Evolutionary conservation across 2,888 invertebrate species (phyloP).

Genomic region (Cosmopolites sordidus): DNA sequence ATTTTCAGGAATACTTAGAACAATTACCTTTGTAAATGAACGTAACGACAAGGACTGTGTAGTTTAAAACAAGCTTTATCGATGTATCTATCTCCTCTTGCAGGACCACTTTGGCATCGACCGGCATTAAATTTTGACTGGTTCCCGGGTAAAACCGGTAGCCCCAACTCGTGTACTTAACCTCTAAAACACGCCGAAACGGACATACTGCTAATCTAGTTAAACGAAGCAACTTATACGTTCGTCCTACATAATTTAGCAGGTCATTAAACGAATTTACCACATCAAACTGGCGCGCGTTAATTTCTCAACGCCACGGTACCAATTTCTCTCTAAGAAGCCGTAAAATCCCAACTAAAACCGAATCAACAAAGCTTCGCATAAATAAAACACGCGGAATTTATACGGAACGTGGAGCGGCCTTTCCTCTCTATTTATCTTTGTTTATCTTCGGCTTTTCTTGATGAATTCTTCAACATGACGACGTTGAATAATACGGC

Average conservation of each 20-base stretch:
- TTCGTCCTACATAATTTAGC: neutral
- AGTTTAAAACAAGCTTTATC: too few species aligned
- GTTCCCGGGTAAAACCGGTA: too few species aligned
- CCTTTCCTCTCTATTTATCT: neutral
- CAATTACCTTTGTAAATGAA: too few species aligned
- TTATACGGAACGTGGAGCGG: neutral
- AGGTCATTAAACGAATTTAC: conserved; percentile 2
- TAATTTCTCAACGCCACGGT: conserved; percentile 1
- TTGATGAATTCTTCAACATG: conserved; percentile 2
- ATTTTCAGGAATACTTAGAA: too few species aligned
- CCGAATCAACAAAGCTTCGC: conserved; percentile 1
- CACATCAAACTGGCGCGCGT: conserved; percentile 1
- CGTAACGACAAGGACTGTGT: too few species aligned
- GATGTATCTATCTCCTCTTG: too few species aligned
- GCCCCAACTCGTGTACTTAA: neutral
- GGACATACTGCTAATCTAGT: neutral
- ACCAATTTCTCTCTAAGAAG: neutral
- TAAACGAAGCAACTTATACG: neutral
- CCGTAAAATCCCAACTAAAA: conserved; percentile 2
- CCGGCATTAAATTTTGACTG: too few species aligned
- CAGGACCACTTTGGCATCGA: too few species aligned
- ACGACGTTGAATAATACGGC: conserved; percentile 2
- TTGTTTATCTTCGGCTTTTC: conserved; percentile 1
- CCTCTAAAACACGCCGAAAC: neutral
- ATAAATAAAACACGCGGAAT: neutral